Evolutionary conservation across 2,113 vertebrate genomes (phyloP), one percentile per base, ranked within the genome.

Genomic region (Dasyprocta punctata): DNA sequence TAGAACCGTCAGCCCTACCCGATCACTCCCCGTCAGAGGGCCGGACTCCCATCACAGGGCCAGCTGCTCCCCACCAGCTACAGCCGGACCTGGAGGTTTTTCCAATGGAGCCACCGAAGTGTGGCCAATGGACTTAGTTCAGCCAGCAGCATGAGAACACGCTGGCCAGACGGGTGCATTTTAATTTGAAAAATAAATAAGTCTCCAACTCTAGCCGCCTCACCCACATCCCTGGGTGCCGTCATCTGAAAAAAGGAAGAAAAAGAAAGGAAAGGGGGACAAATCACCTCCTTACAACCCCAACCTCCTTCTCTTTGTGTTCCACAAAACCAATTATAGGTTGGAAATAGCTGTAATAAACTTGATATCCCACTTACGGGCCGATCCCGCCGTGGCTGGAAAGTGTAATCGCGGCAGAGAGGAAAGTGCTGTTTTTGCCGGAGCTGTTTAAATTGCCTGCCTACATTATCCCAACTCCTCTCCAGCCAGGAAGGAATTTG

Each of bases 281-380:
- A 85, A 54, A 22, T 77, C 88, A 33, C 86, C 89, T 69, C 41
- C 71, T 63, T 71, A 63, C 14, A 30, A 26, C 36, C 87, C 58
- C 69, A 95, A 22, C 91, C 97, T 96, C 92, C 82, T 91, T 95
- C 87, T 90, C 97, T 97, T 90, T 95, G 91, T 98, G 95, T 98
- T 97, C 93, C 96, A 95, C 97, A 98, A 98, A 98, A 97, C 97
- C 98, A 98, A 98, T 98, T 98, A 98, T 96, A 92, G 97, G 94
- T 96, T 97, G 97, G 97, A 98, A 98, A 98, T 98, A 92, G 97
- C 97, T 97, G 98, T 96, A 98, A 98, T 98, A 98, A 98, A 98
- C 89, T 97, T 98, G 97, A 98, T 98, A 97, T 96, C 97, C 98
- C 98, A 98, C 98, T 98, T 98, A 98, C 0, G 93, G 96, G 95